Evolutionary conservation across 2,113 vertebrate species (phyloP).

Genomic region (Tor tambroides): DNA sequence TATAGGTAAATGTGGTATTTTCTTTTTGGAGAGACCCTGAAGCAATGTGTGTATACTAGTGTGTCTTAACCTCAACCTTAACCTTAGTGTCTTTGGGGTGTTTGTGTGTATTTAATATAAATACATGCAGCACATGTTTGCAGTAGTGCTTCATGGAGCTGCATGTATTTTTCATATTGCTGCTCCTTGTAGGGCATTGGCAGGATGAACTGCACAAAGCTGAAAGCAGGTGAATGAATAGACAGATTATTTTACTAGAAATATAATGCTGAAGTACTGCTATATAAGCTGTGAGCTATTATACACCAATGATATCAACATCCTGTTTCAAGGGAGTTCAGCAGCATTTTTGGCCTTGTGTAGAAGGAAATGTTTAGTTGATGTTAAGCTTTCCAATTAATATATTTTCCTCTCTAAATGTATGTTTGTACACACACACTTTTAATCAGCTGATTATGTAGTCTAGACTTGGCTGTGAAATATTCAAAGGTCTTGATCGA

Average conservation of each 20-base stretch:
- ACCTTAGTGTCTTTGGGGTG: too few relatives aligned
- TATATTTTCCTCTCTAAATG: neutral
- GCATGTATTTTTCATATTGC: neutral
- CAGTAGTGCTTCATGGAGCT: neutral
- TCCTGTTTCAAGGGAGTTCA: neutral
- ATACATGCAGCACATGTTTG: neutral
- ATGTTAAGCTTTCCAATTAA: neutral
- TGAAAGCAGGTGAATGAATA: neutral
- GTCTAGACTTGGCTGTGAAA: slow-evolving; percentile 27
- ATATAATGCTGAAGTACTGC: neutral
- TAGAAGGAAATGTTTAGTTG: slow-evolving; percentile 18
- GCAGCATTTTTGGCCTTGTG: neutral
- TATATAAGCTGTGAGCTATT: slow-evolving; percentile 1
- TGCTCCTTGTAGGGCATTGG: slow-evolving; percentile 3
- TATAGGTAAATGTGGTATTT: neutral
- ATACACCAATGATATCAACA: neutral
- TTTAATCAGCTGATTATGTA: slow-evolving; percentile 18
- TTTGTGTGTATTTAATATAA: slow-evolving; percentile 4
- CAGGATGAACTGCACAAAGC: slow-evolving; percentile 3
- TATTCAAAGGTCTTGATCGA: slow-evolving; percentile 23
- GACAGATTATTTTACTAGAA: slow-evolving; percentile 5
- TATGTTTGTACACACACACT: slow-evolving; percentile 30
- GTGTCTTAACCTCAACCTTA: neutral
- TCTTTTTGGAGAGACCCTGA: neutral
- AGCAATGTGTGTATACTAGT: neutral